Evolutionary conservation across 1,140 invertebrate genomes (phyloP).

Genomic region (Rhyacophila brunnea): DNA sequence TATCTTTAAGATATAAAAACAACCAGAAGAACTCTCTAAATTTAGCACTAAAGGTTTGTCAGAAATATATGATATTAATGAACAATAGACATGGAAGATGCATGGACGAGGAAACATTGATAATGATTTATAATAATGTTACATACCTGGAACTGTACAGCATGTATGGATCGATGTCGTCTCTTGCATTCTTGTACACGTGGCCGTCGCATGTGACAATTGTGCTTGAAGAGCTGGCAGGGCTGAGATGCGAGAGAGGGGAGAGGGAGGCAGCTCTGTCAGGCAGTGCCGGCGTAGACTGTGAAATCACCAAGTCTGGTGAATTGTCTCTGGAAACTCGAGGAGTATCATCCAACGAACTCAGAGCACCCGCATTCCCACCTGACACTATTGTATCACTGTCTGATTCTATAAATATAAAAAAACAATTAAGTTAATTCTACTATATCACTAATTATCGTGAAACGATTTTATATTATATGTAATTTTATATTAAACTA

Average conservation of each 20-base stretch:
- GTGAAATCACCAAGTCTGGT: conserved; percentile 3
- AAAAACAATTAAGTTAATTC: too few relatives aligned
- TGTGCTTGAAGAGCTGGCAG: conserved; percentile 50
- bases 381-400: conserved; percentile 55
- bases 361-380: conserved; percentile 41
- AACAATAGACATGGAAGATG: too few relatives aligned
- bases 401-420: conserved; percentile 26
- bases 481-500: too few relatives aligned
- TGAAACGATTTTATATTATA: too few relatives aligned
- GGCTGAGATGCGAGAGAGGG: conserved; percentile 30
- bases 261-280: background rate
- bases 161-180: conserved; percentile 27
- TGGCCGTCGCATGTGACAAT: conserved; percentile 47
- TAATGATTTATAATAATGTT: too few relatives aligned
- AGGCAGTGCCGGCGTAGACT: background rate
- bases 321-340: conserved; percentile 26
- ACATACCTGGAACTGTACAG: too few relatives aligned
- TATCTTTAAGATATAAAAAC: too few relatives aligned
- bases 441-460: too few relatives aligned
- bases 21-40: too few relatives aligned
- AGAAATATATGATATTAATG: too few relatives aligned
- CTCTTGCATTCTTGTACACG: conserved; percentile 39
- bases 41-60: too few relatives aligned
- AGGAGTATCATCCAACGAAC: conserved; percentile 31
- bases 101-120: too few relatives aligned